Evolutionary conservation across 2,888 invertebrate genomes (phyloP).

Genomic region (Xylocampa areola): DNA sequence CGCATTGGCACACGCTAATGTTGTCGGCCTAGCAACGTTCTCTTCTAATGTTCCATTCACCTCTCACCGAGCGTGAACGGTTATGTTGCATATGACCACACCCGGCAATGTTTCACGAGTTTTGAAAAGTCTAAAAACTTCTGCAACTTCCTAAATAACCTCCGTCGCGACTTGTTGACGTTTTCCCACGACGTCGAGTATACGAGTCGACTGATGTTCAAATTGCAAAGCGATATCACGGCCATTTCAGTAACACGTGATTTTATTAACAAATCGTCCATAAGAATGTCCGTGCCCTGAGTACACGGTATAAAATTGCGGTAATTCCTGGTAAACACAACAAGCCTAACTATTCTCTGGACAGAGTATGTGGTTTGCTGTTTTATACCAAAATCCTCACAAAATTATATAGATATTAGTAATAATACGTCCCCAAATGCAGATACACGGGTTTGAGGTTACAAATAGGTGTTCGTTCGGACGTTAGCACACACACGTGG

Average conservation of each 20-base stretch:
- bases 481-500: slow-evolving; percentile 59
- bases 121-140: slow-evolving; percentile 46
- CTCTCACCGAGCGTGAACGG: slow-evolving; percentile 88
- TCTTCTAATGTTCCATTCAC: slow-evolving; percentile 85
- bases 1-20: slow-evolving; percentile 85
- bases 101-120: slow-evolving; percentile 42
- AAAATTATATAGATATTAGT: too few species aligned
- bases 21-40: slow-evolving; percentile 85
- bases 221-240: slow-evolving; percentile 65
- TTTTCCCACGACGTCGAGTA: slow-evolving; percentile 66
- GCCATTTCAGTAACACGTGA: slow-evolving; percentile 63
- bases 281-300: slow-evolving; percentile 48
- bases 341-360: slow-evolving; percentile 12
- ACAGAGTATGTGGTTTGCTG: slow-evolving; percentile 17
- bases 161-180: slow-evolving; percentile 42
- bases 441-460: slow-evolving; percentile 30
- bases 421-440: slow-evolving; percentile 1
- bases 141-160: slow-evolving; percentile 38
- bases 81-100: slow-evolving; percentile 71
- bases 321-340: slow-evolving; percentile 44
- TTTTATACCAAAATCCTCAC: slow-evolving; percentile 5
- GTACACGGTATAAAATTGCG: slow-evolving; percentile 40
- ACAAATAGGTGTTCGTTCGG: slow-evolving; percentile 25
- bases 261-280: slow-evolving; percentile 59
- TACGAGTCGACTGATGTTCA: slow-evolving; percentile 58